Percentiles rank a stretch among this genome's conserved stretches.
Conservation (phyloP, 2,113 vertebrate species). For the Chelonoidis abingdonii region DNA sequence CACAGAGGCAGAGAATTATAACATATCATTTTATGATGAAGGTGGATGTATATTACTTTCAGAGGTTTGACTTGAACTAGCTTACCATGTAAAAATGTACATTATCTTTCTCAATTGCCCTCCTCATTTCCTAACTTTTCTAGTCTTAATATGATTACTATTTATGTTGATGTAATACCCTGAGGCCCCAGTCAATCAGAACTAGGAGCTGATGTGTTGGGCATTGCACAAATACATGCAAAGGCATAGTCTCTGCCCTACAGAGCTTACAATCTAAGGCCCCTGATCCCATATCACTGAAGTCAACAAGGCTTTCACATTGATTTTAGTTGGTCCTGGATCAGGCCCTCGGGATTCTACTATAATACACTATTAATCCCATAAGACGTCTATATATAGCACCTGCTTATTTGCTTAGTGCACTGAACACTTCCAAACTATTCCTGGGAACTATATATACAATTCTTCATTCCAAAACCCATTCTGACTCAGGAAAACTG, state of each 20-base stretch:
- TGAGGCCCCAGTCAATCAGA: neutral
- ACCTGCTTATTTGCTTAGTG: neutral
- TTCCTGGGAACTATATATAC: neutral
- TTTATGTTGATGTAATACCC: neutral
- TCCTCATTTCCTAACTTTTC: neutral
- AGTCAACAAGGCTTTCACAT: neutral
- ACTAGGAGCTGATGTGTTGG: neutral
- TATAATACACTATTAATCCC: neutral
- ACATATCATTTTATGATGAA: constrained; percentile 57
- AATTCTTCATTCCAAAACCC: neutral
- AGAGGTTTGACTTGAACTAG: constrained; percentile 32
- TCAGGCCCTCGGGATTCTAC: neutral
- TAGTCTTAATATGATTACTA: neutral
- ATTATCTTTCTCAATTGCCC: neutral
- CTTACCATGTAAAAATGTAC: constrained; percentile 25
- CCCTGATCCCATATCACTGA: neutral
- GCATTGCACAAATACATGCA: neutral
- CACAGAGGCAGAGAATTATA: constrained; percentile 10
- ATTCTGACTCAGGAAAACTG: neutral
- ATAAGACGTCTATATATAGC: neutral
- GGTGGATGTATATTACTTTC: constrained; percentile 7
- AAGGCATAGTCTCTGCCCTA: neutral
- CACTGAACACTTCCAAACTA: neutral
- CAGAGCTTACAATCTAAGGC: neutral
- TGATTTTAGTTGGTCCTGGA: neutral